A percentile compares a stretch with the other conserved stretches of the same genome.
Conservation (phyloP, 2,113 vertebrate species). For the Corythornis madagascariensis region DNA sequence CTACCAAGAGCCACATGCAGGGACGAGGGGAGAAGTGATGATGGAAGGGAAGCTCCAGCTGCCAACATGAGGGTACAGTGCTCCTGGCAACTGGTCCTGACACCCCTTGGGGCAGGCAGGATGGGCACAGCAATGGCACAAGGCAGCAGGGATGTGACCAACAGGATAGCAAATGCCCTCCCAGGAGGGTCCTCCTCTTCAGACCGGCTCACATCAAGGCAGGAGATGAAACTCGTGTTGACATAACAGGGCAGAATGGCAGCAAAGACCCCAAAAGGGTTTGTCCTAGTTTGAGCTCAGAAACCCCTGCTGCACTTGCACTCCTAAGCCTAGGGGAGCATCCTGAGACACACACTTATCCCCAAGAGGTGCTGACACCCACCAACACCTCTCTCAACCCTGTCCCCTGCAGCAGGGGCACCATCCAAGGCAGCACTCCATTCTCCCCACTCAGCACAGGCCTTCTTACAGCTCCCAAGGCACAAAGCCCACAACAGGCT, state of each 20-base stretch:
- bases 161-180: neutral
- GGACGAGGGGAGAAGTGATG: neutral
- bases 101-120: neutral
- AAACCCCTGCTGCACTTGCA: neutral
- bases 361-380: neutral
- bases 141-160: neutral
- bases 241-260: neutral
- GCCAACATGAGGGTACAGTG: neutral
- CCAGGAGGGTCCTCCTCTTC: neutral
- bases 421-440: neutral
- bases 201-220: neutral
- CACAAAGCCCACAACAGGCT: neutral
- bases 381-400: neutral
- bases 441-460: neutral
- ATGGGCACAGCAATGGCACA: neutral
- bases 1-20: fast-evolving
- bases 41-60: neutral
- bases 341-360: neutral
- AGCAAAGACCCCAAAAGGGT: neutral
- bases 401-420: neutral
- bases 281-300: neutral
- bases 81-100: neutral
- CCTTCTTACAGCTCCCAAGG: neutral
- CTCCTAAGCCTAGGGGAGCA: neutral
- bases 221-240: neutral